Evolutionary conservation across 2,113 vertebrate genomes (phyloP).

Genomic region (Tor tambroides): DNA sequence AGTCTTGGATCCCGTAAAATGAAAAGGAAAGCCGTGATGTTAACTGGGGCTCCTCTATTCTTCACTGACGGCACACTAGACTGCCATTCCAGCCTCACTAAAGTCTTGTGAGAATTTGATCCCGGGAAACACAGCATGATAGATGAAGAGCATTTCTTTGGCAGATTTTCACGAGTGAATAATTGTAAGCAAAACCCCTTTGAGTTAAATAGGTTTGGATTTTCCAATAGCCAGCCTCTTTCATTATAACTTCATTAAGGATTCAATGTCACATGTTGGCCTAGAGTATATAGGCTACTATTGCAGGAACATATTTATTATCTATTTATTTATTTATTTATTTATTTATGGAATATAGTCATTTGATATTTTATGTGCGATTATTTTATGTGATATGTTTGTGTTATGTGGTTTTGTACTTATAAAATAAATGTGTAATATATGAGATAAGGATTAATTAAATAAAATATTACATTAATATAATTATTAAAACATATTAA

Average conservation of each 20-base stretch:
- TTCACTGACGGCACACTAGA: slow-evolving; percentile 31
- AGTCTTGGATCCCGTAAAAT: slow-evolving; percentile 16
- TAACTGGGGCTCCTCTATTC: slow-evolving; percentile 45
- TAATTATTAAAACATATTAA: no score
- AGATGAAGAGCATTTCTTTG: slow-evolving; percentile 51
- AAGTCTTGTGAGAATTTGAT: slow-evolving; percentile 38
- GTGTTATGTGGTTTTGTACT: no score
- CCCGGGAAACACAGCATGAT: slow-evolving; percentile 40
- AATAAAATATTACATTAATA: no score
- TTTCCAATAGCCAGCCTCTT: slow-evolving; percentile 25
- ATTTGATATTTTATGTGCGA: no score
- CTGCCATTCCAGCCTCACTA: slow-evolving; percentile 26
- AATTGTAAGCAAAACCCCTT: slow-evolving; percentile 38
- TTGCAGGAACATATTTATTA: not conserved
- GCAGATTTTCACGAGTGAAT: slow-evolving; percentile 52
- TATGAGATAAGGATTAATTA: no score
- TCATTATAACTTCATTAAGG: slow-evolving; percentile 22
- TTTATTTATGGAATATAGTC: no score
- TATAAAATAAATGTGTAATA: no score
- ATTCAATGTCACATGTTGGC: slow-evolving; percentile 19
- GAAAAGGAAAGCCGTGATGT: slow-evolving; percentile 43
- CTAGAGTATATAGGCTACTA: not conserved
- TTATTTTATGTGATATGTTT: no score
- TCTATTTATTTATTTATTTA: no score
- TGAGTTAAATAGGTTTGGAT: slow-evolving; percentile 9